Conservation (phyloP, 2,797 vertebrate species). For the Vespertilio murinus region DNA sequence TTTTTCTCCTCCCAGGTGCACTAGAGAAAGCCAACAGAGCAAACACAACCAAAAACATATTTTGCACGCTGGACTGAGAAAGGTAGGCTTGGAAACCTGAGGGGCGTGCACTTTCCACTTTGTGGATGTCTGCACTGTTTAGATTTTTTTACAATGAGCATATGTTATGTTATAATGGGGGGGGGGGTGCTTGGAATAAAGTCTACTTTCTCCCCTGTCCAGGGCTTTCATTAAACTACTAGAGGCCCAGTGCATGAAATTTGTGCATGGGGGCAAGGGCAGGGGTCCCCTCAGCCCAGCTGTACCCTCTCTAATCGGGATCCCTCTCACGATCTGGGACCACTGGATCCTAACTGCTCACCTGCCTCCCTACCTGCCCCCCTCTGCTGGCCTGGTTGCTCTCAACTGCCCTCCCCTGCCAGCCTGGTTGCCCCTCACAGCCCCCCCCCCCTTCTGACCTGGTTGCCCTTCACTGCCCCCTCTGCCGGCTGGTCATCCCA, state of each 20-base stretch:
- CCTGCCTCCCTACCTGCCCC: too few species aligned
- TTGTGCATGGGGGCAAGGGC: rapidly evolving
- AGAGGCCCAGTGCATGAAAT: too few species aligned
- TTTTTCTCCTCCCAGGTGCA: neutral
- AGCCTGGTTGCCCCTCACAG: too few species aligned
- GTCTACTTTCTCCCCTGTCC: neutral
- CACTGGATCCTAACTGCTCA: too few species aligned
- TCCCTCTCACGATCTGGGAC: too few species aligned
- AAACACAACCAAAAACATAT: neutral
- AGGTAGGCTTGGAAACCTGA: neutral
- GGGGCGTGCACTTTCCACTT: neutral
- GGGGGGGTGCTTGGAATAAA: neutral
- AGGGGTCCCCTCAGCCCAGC: too few species aligned
- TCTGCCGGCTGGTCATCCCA: too few species aligned
- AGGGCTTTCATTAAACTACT: neutral
- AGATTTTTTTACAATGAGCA: neutral
- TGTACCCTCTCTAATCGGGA: too few species aligned
- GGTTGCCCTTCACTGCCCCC: too few species aligned
- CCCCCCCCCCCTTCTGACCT: too few species aligned
- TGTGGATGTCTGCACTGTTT: neutral
- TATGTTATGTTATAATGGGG: neutral
- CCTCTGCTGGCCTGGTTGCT: too few species aligned
- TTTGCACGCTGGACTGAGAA: neutral
- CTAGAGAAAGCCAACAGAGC: neutral
- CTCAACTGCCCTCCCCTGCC: too few species aligned